Evolutionary conservation across 1,140 invertebrate genomes (phyloP).

Genomic region (Rhizoglyphus robini): DNA sequence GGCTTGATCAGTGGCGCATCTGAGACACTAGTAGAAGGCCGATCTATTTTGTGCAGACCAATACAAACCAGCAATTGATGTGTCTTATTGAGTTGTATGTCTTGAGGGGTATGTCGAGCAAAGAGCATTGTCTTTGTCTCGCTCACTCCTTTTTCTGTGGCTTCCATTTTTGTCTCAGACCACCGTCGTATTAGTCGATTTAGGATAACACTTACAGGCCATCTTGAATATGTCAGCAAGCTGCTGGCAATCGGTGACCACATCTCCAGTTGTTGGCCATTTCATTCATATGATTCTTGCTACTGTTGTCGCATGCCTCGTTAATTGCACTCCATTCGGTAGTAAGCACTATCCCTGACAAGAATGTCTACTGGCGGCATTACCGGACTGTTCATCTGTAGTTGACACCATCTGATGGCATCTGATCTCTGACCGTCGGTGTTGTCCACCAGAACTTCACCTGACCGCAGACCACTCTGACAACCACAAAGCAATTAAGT

Average conservation of each 20-base stretch:
- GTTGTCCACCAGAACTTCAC: no score
- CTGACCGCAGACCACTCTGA: not conserved
- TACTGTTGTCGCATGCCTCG: not conserved
- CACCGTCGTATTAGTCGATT: conserved; percentile 1
- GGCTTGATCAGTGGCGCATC: no score
- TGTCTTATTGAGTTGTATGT: no score
- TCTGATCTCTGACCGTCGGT: not conserved
- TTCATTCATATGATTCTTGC: not conserved
- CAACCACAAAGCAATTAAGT: not conserved
- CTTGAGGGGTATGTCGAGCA: not conserved
- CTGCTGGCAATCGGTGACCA: no score
- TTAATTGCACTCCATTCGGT: not conserved
- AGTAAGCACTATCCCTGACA: no score
- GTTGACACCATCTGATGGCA: not conserved
- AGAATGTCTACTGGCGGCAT: not conserved
- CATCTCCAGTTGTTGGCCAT: not conserved
- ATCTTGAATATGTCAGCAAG: not conserved
- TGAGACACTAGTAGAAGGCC: no score
- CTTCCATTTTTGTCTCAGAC: conserved; percentile 2
- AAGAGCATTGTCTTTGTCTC: not conserved
- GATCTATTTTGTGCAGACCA: no score
- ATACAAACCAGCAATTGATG: no score
- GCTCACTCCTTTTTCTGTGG: not conserved
- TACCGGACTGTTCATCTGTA: not conserved
- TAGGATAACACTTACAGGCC: not conserved